phyloP scores from a whole-genome alignment of 2,113 vertebrate species.

The Lophura nycthemera region DNA sequence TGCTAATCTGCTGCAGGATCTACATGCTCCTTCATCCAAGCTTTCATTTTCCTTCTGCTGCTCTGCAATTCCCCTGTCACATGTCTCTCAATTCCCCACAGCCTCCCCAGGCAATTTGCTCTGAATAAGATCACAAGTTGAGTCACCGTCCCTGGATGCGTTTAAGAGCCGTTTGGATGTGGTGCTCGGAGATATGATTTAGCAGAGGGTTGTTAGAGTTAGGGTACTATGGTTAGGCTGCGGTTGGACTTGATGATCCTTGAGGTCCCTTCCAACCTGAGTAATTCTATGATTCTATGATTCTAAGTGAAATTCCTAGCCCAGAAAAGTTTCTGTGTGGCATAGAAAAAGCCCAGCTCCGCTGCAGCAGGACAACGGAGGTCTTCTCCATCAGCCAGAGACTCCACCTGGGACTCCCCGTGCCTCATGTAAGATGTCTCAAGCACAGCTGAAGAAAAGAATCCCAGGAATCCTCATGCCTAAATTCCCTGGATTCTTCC shows the following conservation, averaged over 20 bases:
- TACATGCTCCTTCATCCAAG: slow-evolving; percentile 27
- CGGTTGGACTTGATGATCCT: too few relatives aligned
- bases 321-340: background rate
- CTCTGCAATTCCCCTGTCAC: background rate
- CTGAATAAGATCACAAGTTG: background rate
- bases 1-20: slow-evolving; percentile 43
- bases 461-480: background rate
- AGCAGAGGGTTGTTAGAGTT: too few relatives aligned
- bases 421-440: background rate
- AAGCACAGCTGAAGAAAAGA: background rate
- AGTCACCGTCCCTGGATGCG: too few relatives aligned
- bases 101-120: slow-evolving; percentile 2
- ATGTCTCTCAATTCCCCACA: background rate
- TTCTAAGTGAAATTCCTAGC: background rate
- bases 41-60: background rate
- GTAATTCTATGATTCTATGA: too few relatives aligned
- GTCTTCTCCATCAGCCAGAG: background rate
- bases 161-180: too few relatives aligned
- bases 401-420: background rate
- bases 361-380: background rate
- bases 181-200: too few relatives aligned
- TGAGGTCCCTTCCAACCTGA: too few relatives aligned
- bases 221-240: too few relatives aligned
- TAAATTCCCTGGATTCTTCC: background rate
- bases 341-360: background rate